These are phyloP conservation scores for Mus minutoides DNA, from an alignment of 2,797 vertebrate species.

Conservation along the genomic window DNA sequence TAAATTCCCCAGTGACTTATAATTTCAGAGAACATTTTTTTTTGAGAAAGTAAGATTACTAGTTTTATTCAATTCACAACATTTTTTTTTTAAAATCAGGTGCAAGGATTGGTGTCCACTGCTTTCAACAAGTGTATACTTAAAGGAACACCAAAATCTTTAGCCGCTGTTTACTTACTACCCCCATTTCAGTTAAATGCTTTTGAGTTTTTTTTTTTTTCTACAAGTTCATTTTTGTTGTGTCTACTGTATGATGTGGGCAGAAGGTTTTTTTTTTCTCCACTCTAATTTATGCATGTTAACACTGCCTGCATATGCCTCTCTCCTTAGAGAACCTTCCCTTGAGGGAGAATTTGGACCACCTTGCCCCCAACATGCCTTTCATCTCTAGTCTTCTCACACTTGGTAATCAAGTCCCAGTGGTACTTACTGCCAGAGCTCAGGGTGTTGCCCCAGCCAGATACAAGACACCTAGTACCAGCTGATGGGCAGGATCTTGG, in stretches of 20 bases:
- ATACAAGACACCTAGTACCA: constrained; percentile 78
- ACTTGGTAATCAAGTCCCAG: background rate
- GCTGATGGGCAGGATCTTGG: constrained; percentile 51
- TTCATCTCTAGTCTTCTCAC: background rate
- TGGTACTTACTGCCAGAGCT: constrained; percentile 77
- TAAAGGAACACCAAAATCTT: background rate
- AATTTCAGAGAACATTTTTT: background rate
- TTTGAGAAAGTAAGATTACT: background rate
- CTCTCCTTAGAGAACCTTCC: background rate
- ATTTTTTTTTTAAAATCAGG: background rate
- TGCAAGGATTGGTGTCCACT: background rate
- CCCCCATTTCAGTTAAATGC: background rate
- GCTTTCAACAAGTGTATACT: background rate
- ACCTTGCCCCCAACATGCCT: background rate
- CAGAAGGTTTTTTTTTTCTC: background rate
- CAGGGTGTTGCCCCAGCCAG: constrained; percentile 80
- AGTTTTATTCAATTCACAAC: background rate
- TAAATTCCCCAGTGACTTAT: background rate
- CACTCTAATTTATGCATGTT: background rate
- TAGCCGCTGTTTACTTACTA: background rate
- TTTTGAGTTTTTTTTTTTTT: background rate
- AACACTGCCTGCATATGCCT: background rate
- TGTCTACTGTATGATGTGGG: background rate
- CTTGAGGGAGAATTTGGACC: background rate
- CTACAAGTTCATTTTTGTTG: background rate